phyloP scores from a whole-genome alignment of 2,888 invertebrate species.

The Gnatocerus cornutus region DNA sequence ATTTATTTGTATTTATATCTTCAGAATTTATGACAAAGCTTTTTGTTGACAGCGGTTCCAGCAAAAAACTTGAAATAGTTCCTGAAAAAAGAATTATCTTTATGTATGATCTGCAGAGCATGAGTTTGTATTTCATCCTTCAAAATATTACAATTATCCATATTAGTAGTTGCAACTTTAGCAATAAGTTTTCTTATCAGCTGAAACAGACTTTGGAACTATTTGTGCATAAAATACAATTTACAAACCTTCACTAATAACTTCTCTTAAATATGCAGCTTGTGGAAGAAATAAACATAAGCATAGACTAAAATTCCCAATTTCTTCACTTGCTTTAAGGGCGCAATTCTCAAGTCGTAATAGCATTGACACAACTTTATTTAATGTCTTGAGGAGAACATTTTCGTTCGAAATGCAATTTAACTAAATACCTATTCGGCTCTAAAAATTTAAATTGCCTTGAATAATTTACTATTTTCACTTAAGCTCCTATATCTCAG shows the following conservation, averaged over 20 bases:
- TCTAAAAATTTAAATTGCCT: conserved; percentile 2
- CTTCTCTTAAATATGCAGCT: not conserved
- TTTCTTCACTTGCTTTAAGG: too few relatives aligned
- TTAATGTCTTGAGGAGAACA: not conserved
- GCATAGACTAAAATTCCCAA: too few relatives aligned
- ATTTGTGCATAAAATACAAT: conserved; percentile 22
- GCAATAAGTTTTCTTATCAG: conserved; percentile 17
- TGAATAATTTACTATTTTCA: conserved; percentile 6
- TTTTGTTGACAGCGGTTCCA: not conserved
- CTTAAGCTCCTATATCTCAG: not conserved
- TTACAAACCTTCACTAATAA: conserved; percentile 21
- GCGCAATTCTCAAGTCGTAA: not conserved
- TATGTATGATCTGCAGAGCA: too few relatives aligned
- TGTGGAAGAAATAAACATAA: too few relatives aligned
- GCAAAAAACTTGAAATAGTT: not conserved
- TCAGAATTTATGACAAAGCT: not conserved
- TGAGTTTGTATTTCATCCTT: too few relatives aligned
- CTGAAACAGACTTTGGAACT: conserved; percentile 3
- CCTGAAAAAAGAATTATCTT: too few relatives aligned
- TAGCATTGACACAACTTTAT: not conserved
- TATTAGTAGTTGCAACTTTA: not conserved
- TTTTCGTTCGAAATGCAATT: not conserved
- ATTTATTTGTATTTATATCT: not conserved
- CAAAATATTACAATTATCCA: too few relatives aligned
- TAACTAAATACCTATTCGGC: conserved; percentile 1